Conservation (phyloP, 2,797 vertebrate genomes). For the Sylvilagus floridanus region DNA sequence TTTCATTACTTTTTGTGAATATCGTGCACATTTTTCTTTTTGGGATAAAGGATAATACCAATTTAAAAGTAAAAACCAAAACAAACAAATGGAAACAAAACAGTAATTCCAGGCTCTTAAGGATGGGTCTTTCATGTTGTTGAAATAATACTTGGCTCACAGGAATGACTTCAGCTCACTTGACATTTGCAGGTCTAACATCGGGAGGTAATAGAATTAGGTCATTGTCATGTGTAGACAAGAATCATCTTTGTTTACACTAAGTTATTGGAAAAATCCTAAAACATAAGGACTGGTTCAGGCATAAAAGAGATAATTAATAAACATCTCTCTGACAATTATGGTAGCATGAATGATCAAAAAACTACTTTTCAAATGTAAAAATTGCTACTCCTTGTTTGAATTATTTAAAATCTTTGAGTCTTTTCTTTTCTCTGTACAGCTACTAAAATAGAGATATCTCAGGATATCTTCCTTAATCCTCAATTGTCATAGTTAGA, state of each 20-base stretch:
- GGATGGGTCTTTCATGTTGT: background rate
- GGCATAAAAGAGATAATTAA: background rate
- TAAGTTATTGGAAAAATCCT: slow-evolving; percentile 46
- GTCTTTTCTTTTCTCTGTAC: background rate
- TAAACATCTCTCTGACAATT: slow-evolving; percentile 20
- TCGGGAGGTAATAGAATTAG: slow-evolving; percentile 39
- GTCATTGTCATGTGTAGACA: slow-evolving; percentile 19
- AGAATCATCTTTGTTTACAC: slow-evolving; percentile 22
- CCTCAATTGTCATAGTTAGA: background rate
- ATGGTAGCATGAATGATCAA: background rate
- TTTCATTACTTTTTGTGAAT: background rate
- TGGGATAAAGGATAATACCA: background rate
- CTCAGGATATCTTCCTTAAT: background rate
- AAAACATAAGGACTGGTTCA: slow-evolving; percentile 7
- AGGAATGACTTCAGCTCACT: background rate
- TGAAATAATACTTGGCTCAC: background rate
- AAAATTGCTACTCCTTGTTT: background rate
- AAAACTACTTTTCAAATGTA: background rate
- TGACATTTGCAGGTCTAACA: background rate
- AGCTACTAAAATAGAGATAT: background rate
- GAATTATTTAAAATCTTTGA: background rate
- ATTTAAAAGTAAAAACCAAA: background rate
- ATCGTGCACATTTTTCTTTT: slow-evolving; percentile 5
- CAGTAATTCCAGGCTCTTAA: background rate
- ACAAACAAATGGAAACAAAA: background rate